Percentiles rank a stretch among this genome's conserved stretches.
These are phyloP conservation scores for Caenorhabditis wallacei DNA, from an alignment of 2,888 invertebrate genomes.

Conservation along the genomic window DNA sequence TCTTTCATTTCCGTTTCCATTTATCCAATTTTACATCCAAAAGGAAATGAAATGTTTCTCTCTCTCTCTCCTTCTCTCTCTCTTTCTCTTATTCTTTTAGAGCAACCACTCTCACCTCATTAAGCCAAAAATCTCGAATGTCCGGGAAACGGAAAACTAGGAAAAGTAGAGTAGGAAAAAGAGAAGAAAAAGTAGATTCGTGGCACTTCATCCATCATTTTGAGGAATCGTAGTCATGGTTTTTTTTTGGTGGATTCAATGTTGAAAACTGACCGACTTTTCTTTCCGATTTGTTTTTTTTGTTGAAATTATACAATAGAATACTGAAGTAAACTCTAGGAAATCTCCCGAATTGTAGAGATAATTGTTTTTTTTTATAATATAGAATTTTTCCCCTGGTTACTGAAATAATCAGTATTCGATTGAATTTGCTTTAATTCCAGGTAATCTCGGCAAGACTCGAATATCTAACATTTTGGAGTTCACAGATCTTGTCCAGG, in stretches of 20 bases:
- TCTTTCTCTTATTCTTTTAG: not conserved
- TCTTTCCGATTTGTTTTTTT: not conserved
- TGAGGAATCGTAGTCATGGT: slow-evolving; percentile 19
- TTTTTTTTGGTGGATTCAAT: slow-evolving; percentile 1
- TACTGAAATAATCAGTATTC: no score
- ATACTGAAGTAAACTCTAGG: not conserved
- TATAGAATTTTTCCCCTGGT: no score
- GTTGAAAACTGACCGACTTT: not conserved
- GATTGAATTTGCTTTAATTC: no score
- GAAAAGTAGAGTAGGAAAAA: not conserved
- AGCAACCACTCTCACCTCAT: slow-evolving; percentile 51
- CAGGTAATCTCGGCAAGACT: no score
- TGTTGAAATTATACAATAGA: not conserved
- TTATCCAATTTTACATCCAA: slow-evolving; percentile 4
- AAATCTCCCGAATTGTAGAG: not conserved
- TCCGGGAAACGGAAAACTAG: slow-evolving; percentile 21
- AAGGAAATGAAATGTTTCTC: slow-evolving; percentile 3
- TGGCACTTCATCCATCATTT: slow-evolving; percentile 33
- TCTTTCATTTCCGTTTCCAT: not conserved
- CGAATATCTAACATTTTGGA: no score
- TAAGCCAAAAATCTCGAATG: slow-evolving; percentile 30
- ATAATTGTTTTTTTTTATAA: no score
- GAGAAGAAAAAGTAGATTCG: slow-evolving; percentile 16
- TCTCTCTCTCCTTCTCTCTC: no score
- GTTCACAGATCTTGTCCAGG: no score